phyloP scores from a whole-genome alignment of 2,888 invertebrate genomes.

The Lasius platythorax region DNA sequence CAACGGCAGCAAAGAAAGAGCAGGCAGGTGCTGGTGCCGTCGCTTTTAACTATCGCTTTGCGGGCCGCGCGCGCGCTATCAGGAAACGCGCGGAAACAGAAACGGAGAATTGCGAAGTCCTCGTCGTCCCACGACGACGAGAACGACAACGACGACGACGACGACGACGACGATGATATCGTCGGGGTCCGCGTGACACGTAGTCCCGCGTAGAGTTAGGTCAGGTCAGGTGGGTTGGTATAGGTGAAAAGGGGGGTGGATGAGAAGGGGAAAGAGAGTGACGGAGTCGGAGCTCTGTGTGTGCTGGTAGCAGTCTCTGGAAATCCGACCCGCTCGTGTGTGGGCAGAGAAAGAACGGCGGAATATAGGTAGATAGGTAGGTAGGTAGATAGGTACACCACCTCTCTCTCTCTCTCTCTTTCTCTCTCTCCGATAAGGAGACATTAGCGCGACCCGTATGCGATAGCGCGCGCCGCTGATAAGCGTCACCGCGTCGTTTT shows the following conservation, averaged over 20 bases:
- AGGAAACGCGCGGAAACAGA: conserved; percentile 74
- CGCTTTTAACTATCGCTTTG: conserved; percentile 72
- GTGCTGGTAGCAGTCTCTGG: conserved; percentile 78
- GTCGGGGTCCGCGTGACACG: conserved; percentile 40
- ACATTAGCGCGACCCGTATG: conserved; percentile 85
- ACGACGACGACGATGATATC: conserved; percentile 53
- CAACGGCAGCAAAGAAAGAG: conserved; percentile 36
- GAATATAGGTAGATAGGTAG: conserved; percentile 78
- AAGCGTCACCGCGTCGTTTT: conserved; percentile 76
- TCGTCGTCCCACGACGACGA: conserved; percentile 78
- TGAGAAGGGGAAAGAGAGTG: neutral
- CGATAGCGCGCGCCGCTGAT: conserved; percentile 79
- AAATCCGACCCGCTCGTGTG: conserved; percentile 77
- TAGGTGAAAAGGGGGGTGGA: conserved; percentile 50
- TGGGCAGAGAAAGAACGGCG: conserved; percentile 70
- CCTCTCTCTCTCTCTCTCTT: conserved; percentile 59
- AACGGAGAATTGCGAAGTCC: conserved; percentile 79
- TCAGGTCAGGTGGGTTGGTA: conserved; percentile 62
- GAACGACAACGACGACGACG: conserved; percentile 68
- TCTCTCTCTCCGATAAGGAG: conserved; percentile 81
- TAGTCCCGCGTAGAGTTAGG: conserved; percentile 44
- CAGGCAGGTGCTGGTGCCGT: conserved; percentile 54
- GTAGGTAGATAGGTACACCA: conserved; percentile 44
- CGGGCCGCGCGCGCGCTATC: conserved; percentile 58
- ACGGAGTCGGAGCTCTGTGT: conserved; percentile 53